phyloP scores from a whole-genome alignment of 2,888 invertebrate genomes.

The Sminthurides aquaticus region DNA sequence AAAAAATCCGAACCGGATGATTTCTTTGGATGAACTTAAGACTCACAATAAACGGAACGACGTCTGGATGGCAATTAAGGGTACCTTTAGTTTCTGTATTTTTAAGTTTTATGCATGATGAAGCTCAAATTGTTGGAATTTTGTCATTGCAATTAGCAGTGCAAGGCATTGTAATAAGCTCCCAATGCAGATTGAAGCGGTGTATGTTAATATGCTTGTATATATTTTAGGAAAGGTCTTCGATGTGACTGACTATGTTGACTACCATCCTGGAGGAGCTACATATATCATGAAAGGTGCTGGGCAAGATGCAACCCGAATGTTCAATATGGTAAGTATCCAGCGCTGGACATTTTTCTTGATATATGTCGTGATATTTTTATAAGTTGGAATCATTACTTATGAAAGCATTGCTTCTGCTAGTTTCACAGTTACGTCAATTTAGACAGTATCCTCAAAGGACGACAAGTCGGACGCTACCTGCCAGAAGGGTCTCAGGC shows the following conservation, averaged over 20 bases:
- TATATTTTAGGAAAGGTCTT: conserved; percentile 28
- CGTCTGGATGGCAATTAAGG: conserved; percentile 38
- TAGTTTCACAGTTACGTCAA: conserved; percentile 40
- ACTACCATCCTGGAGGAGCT: conserved; percentile 40
- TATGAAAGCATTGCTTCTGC: not conserved
- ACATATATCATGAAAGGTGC: conserved; percentile 40
- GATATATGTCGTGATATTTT: not conserved
- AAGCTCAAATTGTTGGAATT: too few relatives aligned
- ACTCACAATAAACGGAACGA: conserved; percentile 29
- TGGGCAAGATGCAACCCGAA: conserved; percentile 26
- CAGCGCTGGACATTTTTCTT: not conserved
- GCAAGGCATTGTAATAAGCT: too few relatives aligned
- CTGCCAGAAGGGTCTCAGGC: not conserved
- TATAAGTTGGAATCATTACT: not conserved
- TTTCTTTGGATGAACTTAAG: conserved; percentile 26
- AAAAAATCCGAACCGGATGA: conserved; percentile 6
- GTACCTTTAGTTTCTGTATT: conserved; percentile 6
- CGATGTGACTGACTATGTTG: conserved; percentile 37
- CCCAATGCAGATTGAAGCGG: too few relatives aligned
- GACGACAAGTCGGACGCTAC: conserved; percentile 33
- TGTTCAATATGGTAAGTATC: conserved; percentile 21
- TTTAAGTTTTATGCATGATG: not conserved
- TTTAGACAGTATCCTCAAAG: conserved; percentile 35
- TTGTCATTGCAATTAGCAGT: too few relatives aligned
- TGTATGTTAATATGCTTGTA: too few relatives aligned